Evolutionary conservation across 2,797 vertebrate genomes (phyloP).

Genomic region (Coracias cyanogaster): DNA sequence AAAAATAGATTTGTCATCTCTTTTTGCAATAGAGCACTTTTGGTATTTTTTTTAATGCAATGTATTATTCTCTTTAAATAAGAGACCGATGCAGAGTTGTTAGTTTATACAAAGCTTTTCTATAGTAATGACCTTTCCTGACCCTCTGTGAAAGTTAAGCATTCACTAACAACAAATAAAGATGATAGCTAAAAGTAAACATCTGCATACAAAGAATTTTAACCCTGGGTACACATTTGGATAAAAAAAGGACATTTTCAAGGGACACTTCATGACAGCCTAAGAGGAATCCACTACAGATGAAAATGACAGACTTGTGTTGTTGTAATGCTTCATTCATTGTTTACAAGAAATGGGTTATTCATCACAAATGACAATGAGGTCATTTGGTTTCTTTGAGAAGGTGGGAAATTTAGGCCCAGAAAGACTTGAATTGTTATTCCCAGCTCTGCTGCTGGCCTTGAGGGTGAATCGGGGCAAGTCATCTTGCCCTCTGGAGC

Average conservation of each 20-base stretch:
- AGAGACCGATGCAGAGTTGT: not conserved
- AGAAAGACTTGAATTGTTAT: not conserved
- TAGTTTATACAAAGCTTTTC: slow-evolving; percentile 64
- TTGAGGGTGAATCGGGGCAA: not conserved
- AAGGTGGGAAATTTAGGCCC: slow-evolving; percentile 7
- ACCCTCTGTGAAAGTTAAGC: slow-evolving; percentile 60
- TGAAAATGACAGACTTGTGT: not conserved
- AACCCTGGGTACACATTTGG: not conserved
- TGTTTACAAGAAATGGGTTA: not conserved
- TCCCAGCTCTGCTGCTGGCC: not conserved
- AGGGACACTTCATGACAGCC: not conserved
- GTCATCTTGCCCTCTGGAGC: not conserved
- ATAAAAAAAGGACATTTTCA: slow-evolving; percentile 26
- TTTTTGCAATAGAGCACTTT: slow-evolving; percentile 41
- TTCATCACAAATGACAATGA: not conserved
- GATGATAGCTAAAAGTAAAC: slow-evolving; percentile 67
- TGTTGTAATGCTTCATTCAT: not conserved
- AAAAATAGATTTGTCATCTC: slow-evolving; percentile 35
- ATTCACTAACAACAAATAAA: slow-evolving; percentile 33
- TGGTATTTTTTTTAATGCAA: not conserved
- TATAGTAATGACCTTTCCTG: slow-evolving; percentile 35
- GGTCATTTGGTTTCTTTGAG: not conserved
- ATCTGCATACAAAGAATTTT: slow-evolving; percentile 55
- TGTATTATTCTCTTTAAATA: slow-evolving; percentile 50
- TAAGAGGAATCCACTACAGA: slow-evolving; percentile 35